phyloP scores from a whole-genome alignment of 2,113 vertebrate species.

The Notothenia rossii region DNA sequence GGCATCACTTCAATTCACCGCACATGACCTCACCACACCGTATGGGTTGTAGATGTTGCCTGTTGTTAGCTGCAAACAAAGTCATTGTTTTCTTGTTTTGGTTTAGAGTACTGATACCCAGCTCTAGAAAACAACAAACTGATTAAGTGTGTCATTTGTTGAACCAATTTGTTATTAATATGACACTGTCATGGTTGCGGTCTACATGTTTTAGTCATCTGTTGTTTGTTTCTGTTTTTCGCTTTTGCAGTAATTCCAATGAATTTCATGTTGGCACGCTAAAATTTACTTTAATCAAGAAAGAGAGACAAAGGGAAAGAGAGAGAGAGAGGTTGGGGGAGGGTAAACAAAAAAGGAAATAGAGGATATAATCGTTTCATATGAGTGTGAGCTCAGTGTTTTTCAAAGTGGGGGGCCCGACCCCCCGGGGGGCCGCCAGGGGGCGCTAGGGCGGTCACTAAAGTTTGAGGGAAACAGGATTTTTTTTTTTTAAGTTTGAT shows the following conservation, averaged over 20 bases:
- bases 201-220: slow-evolving; percentile 12
- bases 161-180: background rate
- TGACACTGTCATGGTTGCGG: background rate
- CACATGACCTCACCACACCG: no score
- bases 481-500: no score
- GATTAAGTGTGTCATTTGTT: slow-evolving; percentile 3
- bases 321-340: background rate
- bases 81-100: no score
- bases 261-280: background rate
- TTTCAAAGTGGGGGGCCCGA: no score
- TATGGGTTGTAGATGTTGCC: no score
- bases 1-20: no score
- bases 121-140: background rate
- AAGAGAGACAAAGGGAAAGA: no score
- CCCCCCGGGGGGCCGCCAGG: no score
- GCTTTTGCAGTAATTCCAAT: slow-evolving; percentile 2
- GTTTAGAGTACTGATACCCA: no score
- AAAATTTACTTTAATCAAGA: slow-evolving; percentile 12
- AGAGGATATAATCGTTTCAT: background rate
- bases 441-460: no score
- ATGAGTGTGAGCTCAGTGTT: background rate
- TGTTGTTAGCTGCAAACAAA: no score
- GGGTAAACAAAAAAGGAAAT: background rate
- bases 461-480: no score
- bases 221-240: background rate